These are phyloP conservation scores for Limonius californicus DNA, from an alignment of 1,140 invertebrate genomes.

Conservation along the genomic window DNA sequence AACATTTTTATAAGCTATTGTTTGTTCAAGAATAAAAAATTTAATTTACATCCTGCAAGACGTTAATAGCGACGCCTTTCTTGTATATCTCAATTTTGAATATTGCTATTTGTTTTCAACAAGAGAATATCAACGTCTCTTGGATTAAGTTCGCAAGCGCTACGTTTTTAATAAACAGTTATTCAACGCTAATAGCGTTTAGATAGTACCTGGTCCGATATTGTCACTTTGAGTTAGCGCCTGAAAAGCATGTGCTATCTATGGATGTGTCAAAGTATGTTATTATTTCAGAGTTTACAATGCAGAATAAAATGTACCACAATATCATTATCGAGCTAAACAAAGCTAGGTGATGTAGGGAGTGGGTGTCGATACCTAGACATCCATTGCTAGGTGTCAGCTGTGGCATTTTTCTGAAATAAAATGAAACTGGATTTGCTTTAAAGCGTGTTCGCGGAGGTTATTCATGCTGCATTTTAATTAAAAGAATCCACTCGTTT, in stretches of 20 bases:
- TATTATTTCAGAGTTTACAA: conserved; percentile 13
- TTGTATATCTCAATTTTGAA: too few relatives aligned
- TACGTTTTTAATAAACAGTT: too few relatives aligned
- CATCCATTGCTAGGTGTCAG: background rate
- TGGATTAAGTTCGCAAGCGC: too few relatives aligned
- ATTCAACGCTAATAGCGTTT: background rate
- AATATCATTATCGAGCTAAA: conserved; percentile 10
- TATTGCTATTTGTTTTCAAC: too few relatives aligned
- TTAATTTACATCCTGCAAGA: too few relatives aligned
- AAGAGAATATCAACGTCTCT: too few relatives aligned
- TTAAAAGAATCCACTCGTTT: background rate
- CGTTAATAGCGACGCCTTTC: too few relatives aligned
- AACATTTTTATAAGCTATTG: too few relatives aligned
- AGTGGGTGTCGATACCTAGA: conserved; percentile 7
- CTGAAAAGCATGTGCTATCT: background rate
- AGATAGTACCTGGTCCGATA: background rate
- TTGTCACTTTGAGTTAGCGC: background rate
- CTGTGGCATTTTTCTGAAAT: conserved; percentile 1
- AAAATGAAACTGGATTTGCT: conserved; percentile 2
- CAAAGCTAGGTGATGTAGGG: background rate
- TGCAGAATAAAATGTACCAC: conserved; percentile 10
- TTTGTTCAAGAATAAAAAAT: too few relatives aligned
- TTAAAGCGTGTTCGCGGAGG: background rate
- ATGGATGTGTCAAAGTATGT: conserved; percentile 3
- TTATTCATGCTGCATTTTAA: background rate